A percentile compares a stretch with the other conserved stretches of the same genome.
These are phyloP conservation scores for Ciona savignyi DNA, from an alignment of 23 tunicate genomes.

Conservation along the genomic window DNA sequence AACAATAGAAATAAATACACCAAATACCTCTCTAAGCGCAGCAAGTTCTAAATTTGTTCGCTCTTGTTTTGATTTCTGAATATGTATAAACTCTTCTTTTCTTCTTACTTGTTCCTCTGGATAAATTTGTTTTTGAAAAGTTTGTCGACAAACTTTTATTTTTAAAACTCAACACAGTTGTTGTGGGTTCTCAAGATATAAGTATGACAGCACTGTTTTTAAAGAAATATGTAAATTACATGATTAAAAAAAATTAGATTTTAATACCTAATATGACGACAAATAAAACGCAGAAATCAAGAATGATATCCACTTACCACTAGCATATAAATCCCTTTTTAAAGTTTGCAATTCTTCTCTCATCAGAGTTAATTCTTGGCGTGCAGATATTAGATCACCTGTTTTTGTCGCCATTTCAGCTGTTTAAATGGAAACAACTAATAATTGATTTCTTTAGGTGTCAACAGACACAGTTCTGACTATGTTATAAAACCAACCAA, in stretches of 20 bases:
- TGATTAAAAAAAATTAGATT: background rate
- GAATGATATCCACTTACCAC: conserved; percentile 30
- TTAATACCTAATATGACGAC: background rate
- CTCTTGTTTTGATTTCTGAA: conserved; percentile 65
- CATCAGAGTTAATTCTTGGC: conserved; percentile 38
- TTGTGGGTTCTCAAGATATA: too few species aligned
- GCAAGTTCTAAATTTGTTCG: conserved; percentile 61
- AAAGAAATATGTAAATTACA: background rate
- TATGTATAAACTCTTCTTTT: conserved; percentile 54
- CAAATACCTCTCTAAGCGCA: conserved; percentile 31
- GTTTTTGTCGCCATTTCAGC: conserved; percentile 68
- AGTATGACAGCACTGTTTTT: background rate
- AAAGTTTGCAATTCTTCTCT: conserved; percentile 45
- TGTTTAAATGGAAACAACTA: conserved; percentile 5
- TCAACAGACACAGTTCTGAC: too few species aligned
- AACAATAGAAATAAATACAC: background rate
- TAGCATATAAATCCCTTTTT: conserved; percentile 30
- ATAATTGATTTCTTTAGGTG: too few species aligned
- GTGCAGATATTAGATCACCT: conserved; percentile 27
- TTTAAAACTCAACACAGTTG: too few species aligned
- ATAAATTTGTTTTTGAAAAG: background rate
- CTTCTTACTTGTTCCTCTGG: conserved; percentile 71
- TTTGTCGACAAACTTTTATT: too few species aligned
- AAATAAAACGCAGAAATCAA: too few species aligned
- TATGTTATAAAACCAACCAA: too few species aligned